phyloP scores from a whole-genome alignment of 2,888 invertebrate species.

The Eupithecia insigniata region DNA sequence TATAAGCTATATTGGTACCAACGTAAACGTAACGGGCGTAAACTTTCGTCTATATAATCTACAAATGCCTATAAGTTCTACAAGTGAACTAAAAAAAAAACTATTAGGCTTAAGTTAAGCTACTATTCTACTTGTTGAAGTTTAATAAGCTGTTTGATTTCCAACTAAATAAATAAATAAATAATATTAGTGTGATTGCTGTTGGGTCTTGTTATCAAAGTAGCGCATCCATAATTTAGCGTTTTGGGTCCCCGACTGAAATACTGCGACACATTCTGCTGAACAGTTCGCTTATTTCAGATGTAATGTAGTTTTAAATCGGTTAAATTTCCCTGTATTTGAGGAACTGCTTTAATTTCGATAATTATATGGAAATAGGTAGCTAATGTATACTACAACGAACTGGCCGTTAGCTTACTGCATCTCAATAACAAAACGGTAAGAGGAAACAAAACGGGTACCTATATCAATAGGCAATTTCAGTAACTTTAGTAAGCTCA shows the following conservation, averaged over 20 bases:
- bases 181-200: neutral
- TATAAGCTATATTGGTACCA: too few relatives aligned
- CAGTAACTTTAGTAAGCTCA: neutral
- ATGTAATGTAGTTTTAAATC: slow-evolving; percentile 38
- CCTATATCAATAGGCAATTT: slow-evolving; percentile 13
- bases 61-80: too few relatives aligned
- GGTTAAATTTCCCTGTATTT: neutral
- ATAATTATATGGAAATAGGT: slow-evolving; percentile 2
- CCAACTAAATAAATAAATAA: too few relatives aligned
- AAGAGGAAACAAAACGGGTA: too few relatives aligned
- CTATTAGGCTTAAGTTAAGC: too few relatives aligned
- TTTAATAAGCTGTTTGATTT: too few relatives aligned
- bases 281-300: slow-evolving; percentile 36
- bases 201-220: neutral
- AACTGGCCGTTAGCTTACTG: neutral
- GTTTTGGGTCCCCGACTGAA: slow-evolving; percentile 17
- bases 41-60: too few relatives aligned
- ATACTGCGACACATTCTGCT: slow-evolving; percentile 35
- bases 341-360: slow-evolving; percentile 3
- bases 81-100: too few relatives aligned
- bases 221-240: slow-evolving; percentile 13
- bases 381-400: neutral
- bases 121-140: too few relatives aligned
- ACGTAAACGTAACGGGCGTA: too few relatives aligned
- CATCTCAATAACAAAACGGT: neutral